A percentile compares a stretch with the other conserved stretches of the same genome.
Evolutionary conservation across 2,888 invertebrate species (phyloP).

Genomic region (Lamellibrachia columna): DNA sequence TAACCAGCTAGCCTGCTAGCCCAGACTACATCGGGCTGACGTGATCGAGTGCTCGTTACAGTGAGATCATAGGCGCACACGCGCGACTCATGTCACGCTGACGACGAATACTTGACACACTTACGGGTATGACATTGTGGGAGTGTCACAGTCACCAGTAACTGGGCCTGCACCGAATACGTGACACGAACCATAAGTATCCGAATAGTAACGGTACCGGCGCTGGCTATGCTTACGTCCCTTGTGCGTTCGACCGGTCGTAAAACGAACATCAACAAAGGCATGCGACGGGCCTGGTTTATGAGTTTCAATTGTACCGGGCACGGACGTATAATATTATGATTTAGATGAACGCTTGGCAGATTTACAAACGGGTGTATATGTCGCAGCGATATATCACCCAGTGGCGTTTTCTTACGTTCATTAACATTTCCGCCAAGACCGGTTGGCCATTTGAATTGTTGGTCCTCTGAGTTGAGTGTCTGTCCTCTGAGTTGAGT

Average conservation of each 20-base stretch:
- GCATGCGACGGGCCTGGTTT: background rate
- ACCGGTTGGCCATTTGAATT: background rate
- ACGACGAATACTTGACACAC: background rate
- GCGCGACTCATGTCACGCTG: background rate
- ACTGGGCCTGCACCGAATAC: background rate
- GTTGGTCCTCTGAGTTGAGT: background rate
- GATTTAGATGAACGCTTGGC: background rate
- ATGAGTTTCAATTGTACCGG: conserved; percentile 7
- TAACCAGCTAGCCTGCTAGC: no score
- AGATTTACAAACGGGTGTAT: background rate
- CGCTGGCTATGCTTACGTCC: background rate
- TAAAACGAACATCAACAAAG: conserved; percentile 12
- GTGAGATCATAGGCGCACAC: background rate
- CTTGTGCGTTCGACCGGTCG: background rate
- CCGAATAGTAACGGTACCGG: background rate
- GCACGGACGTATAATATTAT: background rate
- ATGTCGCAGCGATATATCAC: background rate
- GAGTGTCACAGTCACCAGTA: background rate
- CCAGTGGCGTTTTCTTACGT: background rate
- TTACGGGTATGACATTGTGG: background rate
- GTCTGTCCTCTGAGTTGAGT: background rate
- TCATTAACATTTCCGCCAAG: background rate
- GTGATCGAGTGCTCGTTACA: no score
- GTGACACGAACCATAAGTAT: background rate
- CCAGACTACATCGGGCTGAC: no score